Evolutionary conservation across 1,140 invertebrate genomes (phyloP).

Genomic region (Mactra quadrangularis): DNA sequence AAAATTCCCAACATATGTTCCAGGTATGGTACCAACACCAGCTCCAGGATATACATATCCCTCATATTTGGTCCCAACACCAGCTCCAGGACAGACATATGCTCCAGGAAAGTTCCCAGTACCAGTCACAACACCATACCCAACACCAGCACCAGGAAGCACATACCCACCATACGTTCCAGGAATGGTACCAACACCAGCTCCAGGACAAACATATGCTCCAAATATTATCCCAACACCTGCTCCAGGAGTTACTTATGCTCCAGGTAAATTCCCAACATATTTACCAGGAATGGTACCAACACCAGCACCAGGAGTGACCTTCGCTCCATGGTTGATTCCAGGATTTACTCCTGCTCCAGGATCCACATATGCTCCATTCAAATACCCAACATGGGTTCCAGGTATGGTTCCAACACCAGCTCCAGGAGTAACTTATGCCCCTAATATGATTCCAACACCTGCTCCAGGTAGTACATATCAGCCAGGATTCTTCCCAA

Average conservation of each 20-base stretch:
- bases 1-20: constrained; percentile 53
- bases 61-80: constrained; percentile 56
- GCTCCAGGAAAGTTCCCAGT: constrained; percentile 52
- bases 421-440: constrained; percentile 51
- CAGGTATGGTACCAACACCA: constrained; percentile 46
- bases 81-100: constrained; percentile 67
- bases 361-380: constrained; percentile 39
- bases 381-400: constrained; percentile 53
- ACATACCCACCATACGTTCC: constrained; percentile 40
- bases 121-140: constrained; percentile 4
- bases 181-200: constrained; percentile 40
- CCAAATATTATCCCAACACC: constrained; percentile 51
- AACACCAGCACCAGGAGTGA: constrained; percentile 25
- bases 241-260: neutral
- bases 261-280: neutral
- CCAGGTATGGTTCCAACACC: constrained; percentile 53
- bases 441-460: constrained; percentile 51
- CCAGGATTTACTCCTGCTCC: constrained; percentile 49
- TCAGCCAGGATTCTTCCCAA: constrained; percentile 62
- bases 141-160: constrained; percentile 37
- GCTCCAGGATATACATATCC: constrained; percentile 53
- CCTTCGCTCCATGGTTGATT: constrained; percentile 66
- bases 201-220: constrained; percentile 68
- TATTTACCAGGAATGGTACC: neutral
- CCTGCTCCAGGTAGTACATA: constrained; percentile 63